phyloP scores from a whole-genome alignment of 2,888 invertebrate genomes.

The Drosophila helvetica region DNA sequence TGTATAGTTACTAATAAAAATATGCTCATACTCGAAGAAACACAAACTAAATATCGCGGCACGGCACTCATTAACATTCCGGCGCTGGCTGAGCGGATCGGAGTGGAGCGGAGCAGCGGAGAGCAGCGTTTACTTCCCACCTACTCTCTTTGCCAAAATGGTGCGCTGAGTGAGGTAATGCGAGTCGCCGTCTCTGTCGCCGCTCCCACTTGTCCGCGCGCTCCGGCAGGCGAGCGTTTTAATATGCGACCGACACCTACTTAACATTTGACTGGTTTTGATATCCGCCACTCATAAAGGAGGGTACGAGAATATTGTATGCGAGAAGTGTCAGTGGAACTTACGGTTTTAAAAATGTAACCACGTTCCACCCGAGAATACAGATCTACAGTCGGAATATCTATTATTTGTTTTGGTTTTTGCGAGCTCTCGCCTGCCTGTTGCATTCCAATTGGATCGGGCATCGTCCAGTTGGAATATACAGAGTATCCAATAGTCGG shows the following conservation, averaged over 20 bases:
- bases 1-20: constrained; percentile 16
- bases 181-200: constrained; percentile 6
- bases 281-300: constrained; percentile 2
- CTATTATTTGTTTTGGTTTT: background rate
- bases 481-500: background rate
- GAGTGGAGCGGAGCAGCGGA: constrained; percentile 5
- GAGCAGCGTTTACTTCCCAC: constrained; percentile 44
- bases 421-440: background rate
- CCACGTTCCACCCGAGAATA: background rate
- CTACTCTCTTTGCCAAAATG: constrained; percentile 80
- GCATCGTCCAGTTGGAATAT: background rate
- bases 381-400: background rate
- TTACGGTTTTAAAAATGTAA: background rate
- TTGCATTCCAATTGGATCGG: background rate
- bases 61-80: constrained; percentile 74
- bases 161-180: constrained; percentile 79
- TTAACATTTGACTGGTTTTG: constrained; percentile 74
- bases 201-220: constrained; percentile 53
- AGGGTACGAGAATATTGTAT: background rate
- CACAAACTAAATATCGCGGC: constrained; percentile 59
- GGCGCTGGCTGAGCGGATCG: constrained; percentile 43
- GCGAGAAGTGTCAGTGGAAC: background rate
- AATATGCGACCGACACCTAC: constrained; percentile 80
- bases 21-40: constrained; percentile 31
- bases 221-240: constrained; percentile 56